Evolutionary conservation across 2,888 invertebrate genomes (phyloP), one percentile per base, ranked within the genome.

Genomic region (Drosophila recens): DNA sequence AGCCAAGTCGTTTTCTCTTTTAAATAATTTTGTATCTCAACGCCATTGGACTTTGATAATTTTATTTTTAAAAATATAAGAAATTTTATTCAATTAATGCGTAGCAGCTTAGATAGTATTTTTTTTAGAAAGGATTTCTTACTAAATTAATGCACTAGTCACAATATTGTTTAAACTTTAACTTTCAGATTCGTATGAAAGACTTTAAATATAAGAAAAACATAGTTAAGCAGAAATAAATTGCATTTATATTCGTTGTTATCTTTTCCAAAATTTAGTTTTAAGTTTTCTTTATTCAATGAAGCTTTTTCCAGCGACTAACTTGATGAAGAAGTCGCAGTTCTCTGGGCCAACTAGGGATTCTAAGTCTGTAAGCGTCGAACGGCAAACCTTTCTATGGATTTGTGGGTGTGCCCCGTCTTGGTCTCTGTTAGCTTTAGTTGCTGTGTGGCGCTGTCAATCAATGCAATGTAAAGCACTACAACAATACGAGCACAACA

Each of bases 391-490:
- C 56, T 74, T 75, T 68, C 77, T 51, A 69, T 65, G 33, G 65
- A 34, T 53, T 59, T 71, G 79, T 72, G 76, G 80, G 80, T 79
- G 82, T 82, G 80, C 34, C 67, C 17, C 66, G 48, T 77, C 74
- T 43, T 23, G 5, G 40, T 40, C 69, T 49, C 53, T 45, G 57
- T 79, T 68, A 54, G 67, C 64, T 67, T 68, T 38, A 66, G 68
- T 78, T 64, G 62, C 66, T 79, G 81, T 80, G 82, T 79, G 82
- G 82, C 72, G 78, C 84, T 82, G 82, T 81, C 82, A 83, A 83
- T 82, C 81, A 81, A 68, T 72, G 67, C 75, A 73, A 73, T 52
- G 67, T 67, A 67, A 56, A 67, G 34, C 51, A 34, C 38, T 27
- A 36, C 63, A 66, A 10, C 45, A 61, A 54, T 49, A 59, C 42